Evolutionary conservation across 2,113 vertebrate species (phyloP), one percentile per base, ranked within the genome.

Genomic region (Ciconia maguari): DNA sequence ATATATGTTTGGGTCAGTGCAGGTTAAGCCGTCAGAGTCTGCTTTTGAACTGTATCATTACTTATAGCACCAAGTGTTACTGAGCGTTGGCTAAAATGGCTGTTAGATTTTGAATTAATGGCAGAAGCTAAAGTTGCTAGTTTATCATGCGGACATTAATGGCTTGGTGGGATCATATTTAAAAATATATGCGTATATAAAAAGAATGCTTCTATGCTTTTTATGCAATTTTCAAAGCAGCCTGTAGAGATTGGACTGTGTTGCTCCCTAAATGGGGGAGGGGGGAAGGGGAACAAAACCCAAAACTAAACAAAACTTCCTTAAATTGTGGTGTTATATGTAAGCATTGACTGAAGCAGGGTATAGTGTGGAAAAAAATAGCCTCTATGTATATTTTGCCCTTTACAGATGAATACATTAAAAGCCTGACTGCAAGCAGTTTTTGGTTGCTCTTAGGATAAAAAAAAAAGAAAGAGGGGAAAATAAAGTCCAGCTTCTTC

Each of bases 61-160:
- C 90, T 95, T 85, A 87, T 1, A 76, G 61, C 75, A 84, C 84
- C 68, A 55, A 95, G 42, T 60, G 68, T 64, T 55, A 71, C 90
- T 9, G 30, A 82, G 41, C n/a, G 54, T 80, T 93, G 90, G 70
- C 74, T 93, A 76, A 57, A 89, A 89, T 83, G 76, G 80, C 90
- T 82, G 27, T 62, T 89, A 27, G 80, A 94, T 88, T 55, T 44
- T 81, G 81, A 83, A 95, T 87, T 95, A 92, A 93, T 83, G 88
- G 83, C 92, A 91, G 70, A 68, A 97, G 77, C 93, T 89, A 10
- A 86, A 82, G 84, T 58, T 94, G 76, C 94, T 51, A 77, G 55
- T 97, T 96, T 90, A 57, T 97, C 94, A 96, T 76, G 75, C 16
- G 7, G 91, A 95, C 86, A 1, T 94, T 96, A 96, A 96, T 96